Evolutionary conservation across 2,888 invertebrate genomes (phyloP), one percentile per base, ranked within the genome.

Genomic region (Watsonalla binaria): DNA sequence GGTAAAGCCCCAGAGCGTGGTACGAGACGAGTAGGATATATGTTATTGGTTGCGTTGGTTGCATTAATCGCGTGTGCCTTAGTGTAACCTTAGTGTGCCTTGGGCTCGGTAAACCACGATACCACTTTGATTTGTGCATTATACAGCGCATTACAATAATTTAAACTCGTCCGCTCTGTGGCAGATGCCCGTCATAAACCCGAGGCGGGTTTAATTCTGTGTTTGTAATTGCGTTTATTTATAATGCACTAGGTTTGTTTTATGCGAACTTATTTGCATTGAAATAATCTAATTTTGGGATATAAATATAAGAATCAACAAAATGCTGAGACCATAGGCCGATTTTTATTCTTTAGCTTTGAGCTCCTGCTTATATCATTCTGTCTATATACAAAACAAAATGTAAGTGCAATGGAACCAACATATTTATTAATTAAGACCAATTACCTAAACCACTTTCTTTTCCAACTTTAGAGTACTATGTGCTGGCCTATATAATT

Each of bases 11-110:
- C 42, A 8, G 42, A 42, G 11, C 5, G 42, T 8, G 37, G 5
- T 42, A 42, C 11, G 11, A 42, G 42, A 24, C 24, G 24, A 24
- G 24, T 24, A 24, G 24, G 24, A 24, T 11, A 42, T 11, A 11
- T 37, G 7, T 5, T 42, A 42, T 42, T 42, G 57, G 64, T 60
- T 70, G 68, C 73, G 69, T 76, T 74, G 72, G 76, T 77, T 71
- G 71, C 80, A 84, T 85, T 83, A 82, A 87, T 87, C 82, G 78
- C 60, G 61, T 66, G 70, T 77, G 87, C 85, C 87, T n/a, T n/a
- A 86, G 84, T 82, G 87, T 87, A 86, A 86, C 76, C 73, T 69
- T 60, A 57, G 63, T 62, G 57, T 53, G 52, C 60, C 60, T 53
- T 56, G 65, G 39, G 55, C 51, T 51, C 53, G 49, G 46, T 46